Evolutionary conservation across 92 coral and sea anemone species (phyloP), one percentile per base, ranked within the genome.

Genomic region (Plumapathes pennacea): DNA sequence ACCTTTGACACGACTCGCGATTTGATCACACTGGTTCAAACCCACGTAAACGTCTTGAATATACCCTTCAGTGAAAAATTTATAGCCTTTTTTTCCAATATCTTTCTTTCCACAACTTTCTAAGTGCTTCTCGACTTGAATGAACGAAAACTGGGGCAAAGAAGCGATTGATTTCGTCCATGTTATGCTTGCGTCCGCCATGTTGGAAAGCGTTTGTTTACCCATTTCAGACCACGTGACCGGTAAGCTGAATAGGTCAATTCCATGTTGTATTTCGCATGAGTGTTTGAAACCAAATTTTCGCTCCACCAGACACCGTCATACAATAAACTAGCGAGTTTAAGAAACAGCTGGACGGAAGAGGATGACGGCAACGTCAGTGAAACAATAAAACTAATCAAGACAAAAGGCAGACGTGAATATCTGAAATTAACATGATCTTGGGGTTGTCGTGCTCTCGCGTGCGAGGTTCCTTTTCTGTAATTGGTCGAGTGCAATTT

Each of bases 191-290:
- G n/a, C n/a, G n/a, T 21, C 54, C 54, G 54, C 56, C 56, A 50
- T 26, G 33, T 50, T 50, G 56, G 30, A 50, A 25, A 20, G 25
- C 30, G 25, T 50, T 34, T 34, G 56, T 50, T 50, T 50, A 50
- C 56, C 56, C 56, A 50, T 5, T 50, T 25, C 36, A 50, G 33
- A 50, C 56, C 56, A 50, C 34, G 64, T 57, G 64, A 57, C 4
- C 38, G 8, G 32, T 47, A 57, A 57, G 64, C 49, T 57, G 27
- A 57, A 57, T 47, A 57, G 48, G 64, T 57, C 64, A 38, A 57
- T 57, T 57, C n/a, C n/a, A n/a, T n/a, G n/a, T n/a, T n/a, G n/a
- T n/a, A n/a, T n/a, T n/a, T n/a, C n/a, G n/a, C n/a, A n/a, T n/a
- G n/a, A n/a, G n/a, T n/a, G n/a, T n/a, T n/a, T n/a, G n/a, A n/a